These are phyloP conservation scores for Dolichoris vasculosae DNA, from an alignment of 1,140 invertebrate genomes.

Conservation along the genomic window DNA sequence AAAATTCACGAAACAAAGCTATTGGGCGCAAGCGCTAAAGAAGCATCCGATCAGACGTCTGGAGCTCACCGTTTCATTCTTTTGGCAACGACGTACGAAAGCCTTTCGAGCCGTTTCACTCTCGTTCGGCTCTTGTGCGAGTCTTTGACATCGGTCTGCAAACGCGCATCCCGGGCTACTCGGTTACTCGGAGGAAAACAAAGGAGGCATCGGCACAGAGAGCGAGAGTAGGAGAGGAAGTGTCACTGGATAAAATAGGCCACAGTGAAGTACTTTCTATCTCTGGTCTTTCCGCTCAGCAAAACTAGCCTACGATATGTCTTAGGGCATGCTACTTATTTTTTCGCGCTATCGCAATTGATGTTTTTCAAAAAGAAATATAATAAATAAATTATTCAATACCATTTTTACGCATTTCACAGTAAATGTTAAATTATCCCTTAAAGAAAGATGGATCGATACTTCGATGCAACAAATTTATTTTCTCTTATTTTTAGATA, in stretches of 20 bases:
- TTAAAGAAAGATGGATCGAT: too few species aligned
- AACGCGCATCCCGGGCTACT: background rate
- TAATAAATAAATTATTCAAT: too few species aligned
- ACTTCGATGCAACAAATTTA: too few species aligned
- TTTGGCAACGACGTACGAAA: background rate
- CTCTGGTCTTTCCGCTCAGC: background rate
- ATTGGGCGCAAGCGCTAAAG: background rate
- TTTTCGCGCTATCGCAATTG: too few species aligned
- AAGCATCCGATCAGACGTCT: too few species aligned
- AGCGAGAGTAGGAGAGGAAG: background rate
- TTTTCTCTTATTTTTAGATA: too few species aligned
- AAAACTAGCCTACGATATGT: background rate
- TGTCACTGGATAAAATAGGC: background rate
- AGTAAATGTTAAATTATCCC: too few species aligned
- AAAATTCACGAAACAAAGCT: background rate
- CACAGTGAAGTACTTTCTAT: background rate
- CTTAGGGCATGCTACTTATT: too few species aligned
- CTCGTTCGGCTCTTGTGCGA: background rate
- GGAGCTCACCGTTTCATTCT: background rate
- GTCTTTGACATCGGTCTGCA: background rate
- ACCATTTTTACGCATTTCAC: too few species aligned
- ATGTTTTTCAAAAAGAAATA: too few species aligned
- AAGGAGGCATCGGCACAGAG: background rate
- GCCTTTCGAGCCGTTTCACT: background rate
- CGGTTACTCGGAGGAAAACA: background rate